Evolutionary conservation across 2,888 invertebrate genomes (phyloP), one percentile per base, ranked within the genome.

Genomic region (Tubulanus polymorphus): DNA sequence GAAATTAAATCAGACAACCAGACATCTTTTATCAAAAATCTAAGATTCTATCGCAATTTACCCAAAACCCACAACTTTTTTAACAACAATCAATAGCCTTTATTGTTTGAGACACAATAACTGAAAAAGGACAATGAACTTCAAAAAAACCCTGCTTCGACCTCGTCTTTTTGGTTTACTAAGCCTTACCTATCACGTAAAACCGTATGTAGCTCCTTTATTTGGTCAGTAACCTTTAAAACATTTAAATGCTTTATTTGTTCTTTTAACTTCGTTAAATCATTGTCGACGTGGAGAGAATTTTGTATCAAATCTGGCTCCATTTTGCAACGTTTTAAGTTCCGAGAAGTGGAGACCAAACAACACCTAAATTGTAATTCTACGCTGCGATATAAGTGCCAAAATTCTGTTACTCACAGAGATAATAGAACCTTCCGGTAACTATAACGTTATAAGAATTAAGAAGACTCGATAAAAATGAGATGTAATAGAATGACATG

Each of bases 151-250:
- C 18, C 41, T 8, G 23, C 18, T 20, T 41, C 15, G 41, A 41
- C 5, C 6, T 3, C 41, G 5, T 8, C 41, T n/a, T n/a, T n/a
- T n/a, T n/a, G n/a, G n/a, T 15, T 2, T 26, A 8, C n/a, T n/a
- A 27, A 18, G 48, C 62, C 73, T 68, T 65, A 80, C 81, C 75
- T 80, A 65, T 82, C 82, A 54, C 82, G 63, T 30, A 82, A 73
- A 37, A 81, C 79, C 15, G 82, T 82, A 62, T 82, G 82, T 18
- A 82, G 70, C 62, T 81, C 77, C 48, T 72, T 68, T 28, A 76
- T 65, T 57, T 75, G 76, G 53, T 78, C 76, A 35, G 76, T 75
- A 15, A 67, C 59, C 56, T 65, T 67, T 41, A 76, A 49, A 27
- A 60, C 57, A 49, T 70, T 71, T 25, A 75, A 64, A 35, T 72